Conservation (phyloP, 2,797 vertebrate species). For the Nyctalus aviator region DNA sequence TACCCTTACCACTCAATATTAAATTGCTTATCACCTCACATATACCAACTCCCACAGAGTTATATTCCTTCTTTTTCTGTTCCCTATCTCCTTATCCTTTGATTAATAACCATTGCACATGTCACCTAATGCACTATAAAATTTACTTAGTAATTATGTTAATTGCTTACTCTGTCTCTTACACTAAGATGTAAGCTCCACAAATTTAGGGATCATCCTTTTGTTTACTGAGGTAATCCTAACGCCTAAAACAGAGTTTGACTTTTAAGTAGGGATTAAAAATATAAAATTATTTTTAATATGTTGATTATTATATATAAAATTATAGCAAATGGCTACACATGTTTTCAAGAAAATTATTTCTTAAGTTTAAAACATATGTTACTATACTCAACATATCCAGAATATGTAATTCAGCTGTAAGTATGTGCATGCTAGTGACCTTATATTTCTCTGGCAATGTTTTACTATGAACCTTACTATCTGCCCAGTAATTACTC, state of each 20-base stretch:
- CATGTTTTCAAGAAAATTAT: not conserved
- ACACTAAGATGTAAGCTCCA: not conserved
- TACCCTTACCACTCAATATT: not conserved
- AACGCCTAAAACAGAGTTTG: not conserved
- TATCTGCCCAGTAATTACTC: not conserved
- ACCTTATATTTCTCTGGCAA: not conserved
- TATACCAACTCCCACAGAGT: not conserved
- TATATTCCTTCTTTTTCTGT: not conserved
- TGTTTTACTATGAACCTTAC: not conserved
- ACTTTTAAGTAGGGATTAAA: not conserved
- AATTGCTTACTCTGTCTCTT: not conserved
- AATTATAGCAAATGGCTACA: not conserved
- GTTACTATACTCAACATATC: not conserved
- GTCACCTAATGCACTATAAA: not conserved
- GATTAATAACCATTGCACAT: not conserved
- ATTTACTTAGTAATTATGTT: not conserved
- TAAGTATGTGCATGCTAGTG: not conserved
- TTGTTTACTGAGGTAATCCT: not conserved
- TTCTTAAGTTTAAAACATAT: not conserved
- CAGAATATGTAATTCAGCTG: not conserved
- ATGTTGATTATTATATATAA: not conserved
- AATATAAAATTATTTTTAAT: constrained; percentile 4
- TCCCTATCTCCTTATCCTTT: not conserved
- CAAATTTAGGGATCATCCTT: not conserved
- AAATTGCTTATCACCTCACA: not conserved